Conservation (phyloP, 2,113 vertebrate species). For the Eleginops maclovinus region DNA sequence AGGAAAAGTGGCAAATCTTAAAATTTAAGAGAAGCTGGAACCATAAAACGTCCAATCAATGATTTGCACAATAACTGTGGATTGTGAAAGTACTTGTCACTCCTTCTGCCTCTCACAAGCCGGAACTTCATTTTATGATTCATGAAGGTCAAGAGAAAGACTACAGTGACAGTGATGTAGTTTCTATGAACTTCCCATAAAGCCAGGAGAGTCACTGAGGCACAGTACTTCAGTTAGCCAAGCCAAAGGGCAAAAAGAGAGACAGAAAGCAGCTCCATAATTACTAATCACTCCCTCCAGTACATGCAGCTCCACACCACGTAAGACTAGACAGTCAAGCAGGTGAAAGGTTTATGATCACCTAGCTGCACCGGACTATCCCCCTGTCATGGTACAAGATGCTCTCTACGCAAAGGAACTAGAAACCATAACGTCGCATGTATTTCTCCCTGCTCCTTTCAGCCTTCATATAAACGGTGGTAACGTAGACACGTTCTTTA, state of each 20-base stretch:
- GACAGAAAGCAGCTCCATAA: conserved; percentile 39
- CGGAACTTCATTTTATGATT: not conserved
- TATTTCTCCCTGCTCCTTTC: not conserved
- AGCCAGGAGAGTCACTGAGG: conserved; percentile 24
- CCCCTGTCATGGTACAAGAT: conserved; percentile 7
- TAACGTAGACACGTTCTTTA: conserved; percentile 17
- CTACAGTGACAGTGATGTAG: not conserved
- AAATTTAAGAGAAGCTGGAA: not conserved
- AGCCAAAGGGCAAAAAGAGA: conserved; percentile 46
- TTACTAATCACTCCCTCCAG: conserved; percentile 17
- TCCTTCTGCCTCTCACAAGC: not conserved
- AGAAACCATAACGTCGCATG: conserved; percentile 26
- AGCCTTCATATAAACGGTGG: conserved; percentile 33
- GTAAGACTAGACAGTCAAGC: conserved; percentile 32
- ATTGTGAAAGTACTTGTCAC: not conserved
- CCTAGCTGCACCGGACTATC: conserved; percentile 15
- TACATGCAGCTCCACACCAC: conserved; percentile 12
- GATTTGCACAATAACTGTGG: not conserved
- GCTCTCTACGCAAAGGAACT: not conserved
- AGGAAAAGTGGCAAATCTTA: not conserved
- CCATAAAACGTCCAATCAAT: not conserved
- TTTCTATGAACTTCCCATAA: conserved; percentile 8
- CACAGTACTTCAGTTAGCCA: not conserved
- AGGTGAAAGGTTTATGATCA: conserved; percentile 54
- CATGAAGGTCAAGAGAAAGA: conserved; percentile 2